Percentiles rank a stretch among this genome's conserved stretches.
Conservation (phyloP, 2,888 invertebrate species). For the Colostygia pectinataria region DNA sequence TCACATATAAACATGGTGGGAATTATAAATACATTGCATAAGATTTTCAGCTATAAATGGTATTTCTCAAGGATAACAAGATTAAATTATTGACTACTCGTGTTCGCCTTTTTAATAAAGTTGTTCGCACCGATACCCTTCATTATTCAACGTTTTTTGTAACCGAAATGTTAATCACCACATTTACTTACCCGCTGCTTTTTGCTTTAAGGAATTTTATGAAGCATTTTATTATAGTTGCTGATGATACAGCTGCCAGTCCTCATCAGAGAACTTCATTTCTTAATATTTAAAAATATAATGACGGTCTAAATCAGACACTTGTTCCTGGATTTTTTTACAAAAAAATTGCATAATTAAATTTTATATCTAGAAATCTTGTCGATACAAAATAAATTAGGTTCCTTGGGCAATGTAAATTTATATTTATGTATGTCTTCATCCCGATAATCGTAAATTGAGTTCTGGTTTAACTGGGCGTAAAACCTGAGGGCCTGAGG, state of each 20-base stretch:
- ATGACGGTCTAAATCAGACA: conserved; percentile 50
- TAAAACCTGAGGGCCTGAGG: conserved; percentile 71
- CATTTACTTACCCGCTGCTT: conserved; percentile 58
- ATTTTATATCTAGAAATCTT: conserved; percentile 44
- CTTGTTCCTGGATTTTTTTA: conserved; percentile 42
- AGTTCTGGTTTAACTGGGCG: conserved; percentile 71
- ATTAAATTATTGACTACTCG: conserved; percentile 54
- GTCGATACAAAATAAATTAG: conserved; percentile 44
- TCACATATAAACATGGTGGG: too few relatives aligned
- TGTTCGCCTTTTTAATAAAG: conserved; percentile 71
- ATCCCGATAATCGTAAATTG: conserved; percentile 78
- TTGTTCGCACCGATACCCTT: conserved; percentile 67
- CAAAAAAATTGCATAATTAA: conserved; percentile 49
- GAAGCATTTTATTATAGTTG: conserved; percentile 49
- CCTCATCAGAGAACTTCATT: conserved; percentile 47
- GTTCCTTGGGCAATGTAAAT: conserved; percentile 44
- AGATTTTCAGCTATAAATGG: conserved; percentile 51
- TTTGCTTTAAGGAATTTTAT: conserved; percentile 54
- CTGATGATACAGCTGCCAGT: conserved; percentile 56
- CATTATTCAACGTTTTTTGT: conserved; percentile 64
- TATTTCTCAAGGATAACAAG: conserved; percentile 59
- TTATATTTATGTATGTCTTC: conserved; percentile 67
- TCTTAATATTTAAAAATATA: conserved; percentile 43
- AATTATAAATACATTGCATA: conserved; percentile 29
- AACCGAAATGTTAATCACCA: conserved; percentile 67